Base-by-base conservation (phyloP, 2,888 invertebrate species). In the Sturmia bella region DNA sequence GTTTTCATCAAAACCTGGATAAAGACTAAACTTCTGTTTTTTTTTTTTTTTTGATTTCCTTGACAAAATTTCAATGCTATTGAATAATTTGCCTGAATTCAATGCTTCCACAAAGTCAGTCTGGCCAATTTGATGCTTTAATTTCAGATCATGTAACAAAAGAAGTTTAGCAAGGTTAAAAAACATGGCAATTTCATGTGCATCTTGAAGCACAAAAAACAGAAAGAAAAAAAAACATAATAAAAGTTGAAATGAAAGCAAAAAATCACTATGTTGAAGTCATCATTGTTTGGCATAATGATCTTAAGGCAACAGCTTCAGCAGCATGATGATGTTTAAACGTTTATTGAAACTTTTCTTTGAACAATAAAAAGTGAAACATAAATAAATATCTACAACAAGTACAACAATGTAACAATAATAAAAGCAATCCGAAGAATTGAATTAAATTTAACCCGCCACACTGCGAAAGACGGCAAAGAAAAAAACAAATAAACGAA, bases 121-220 rank as follows among this genome's bases (percentile, higher is more conserved):
- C 21, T 63, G 52, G 52, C 54, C 73, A 63, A 73, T 21, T 32
- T 32, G n/a, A 72, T 75, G 39, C 63, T 74, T 11, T 56, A 56
- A 39, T 41, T 56, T 61, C 24, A 50, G 63, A 43, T 24, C 74
- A 72, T 80, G 80, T 83, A 74, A 80, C 66, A 85, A 85, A 86
- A 88, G 86, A 84, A 85, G 84, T 87, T 86, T 87, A 87, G 87
- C 84, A 87, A 88, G 88, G 88, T 87, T 87, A 87, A 43, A 76
- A 32, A 54, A 85, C 86, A 86, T 85, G 84, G 85, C 84, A 78
- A 82, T 76, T 83, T 70, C 61, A 68, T 52, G 64, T 64, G 64
- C 52, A 54, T 43, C 48, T 64, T 54, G 82, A 52, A n/a, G n/a
- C n/a, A n/a, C n/a, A n/a, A n/a, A n/a, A 61, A 37, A 7, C n/a